Evolutionary conservation across 2,888 invertebrate genomes (phyloP).

Genomic region (Helicoverpa assulta): DNA sequence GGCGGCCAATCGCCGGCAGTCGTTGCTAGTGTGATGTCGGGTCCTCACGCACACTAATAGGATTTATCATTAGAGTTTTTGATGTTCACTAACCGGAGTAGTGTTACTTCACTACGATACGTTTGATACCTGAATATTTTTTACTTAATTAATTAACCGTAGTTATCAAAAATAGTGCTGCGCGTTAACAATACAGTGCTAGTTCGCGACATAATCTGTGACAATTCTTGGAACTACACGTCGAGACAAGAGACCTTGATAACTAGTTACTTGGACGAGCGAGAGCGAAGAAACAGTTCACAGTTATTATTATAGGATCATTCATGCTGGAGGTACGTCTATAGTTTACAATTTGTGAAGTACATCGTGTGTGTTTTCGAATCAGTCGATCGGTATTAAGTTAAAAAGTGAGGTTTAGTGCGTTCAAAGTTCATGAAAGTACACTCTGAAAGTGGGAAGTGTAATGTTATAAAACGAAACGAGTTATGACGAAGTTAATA

Average conservation of each 20-base stretch:
- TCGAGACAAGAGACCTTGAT: conserved; percentile 90
- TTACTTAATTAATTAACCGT: conserved; percentile 29
- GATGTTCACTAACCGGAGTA: conserved; percentile 74
- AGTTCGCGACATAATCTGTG: conserved; percentile 81
- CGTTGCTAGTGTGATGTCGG: conserved; percentile 76
- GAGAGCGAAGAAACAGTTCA: conserved; percentile 82
- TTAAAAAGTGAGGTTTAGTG: conserved; percentile 82
- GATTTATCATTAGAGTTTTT: conserved; percentile 73
- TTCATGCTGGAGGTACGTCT: conserved; percentile 90
- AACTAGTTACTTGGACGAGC: conserved; percentile 89
- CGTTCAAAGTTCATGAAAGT: conserved; percentile 75
- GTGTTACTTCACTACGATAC: conserved; percentile 64
- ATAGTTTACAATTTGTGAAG: conserved; percentile 85
- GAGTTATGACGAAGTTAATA: conserved; percentile 81
- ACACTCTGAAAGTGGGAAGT: conserved; percentile 76
- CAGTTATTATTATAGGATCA: conserved; percentile 88
- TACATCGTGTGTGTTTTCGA: conserved; percentile 79
- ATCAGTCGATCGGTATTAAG: conserved; percentile 65
- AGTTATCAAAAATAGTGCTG: conserved; percentile 55
- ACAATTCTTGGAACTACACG: conserved; percentile 87
- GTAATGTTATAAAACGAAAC: conserved; percentile 70
- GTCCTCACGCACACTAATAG: conserved; percentile 70
- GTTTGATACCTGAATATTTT: conserved; percentile 49
- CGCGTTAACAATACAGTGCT: conserved; percentile 68
- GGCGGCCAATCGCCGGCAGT: conserved; percentile 78